phyloP scores from a whole-genome alignment of 2,113 vertebrate species.

The Sula dactylatra region DNA sequence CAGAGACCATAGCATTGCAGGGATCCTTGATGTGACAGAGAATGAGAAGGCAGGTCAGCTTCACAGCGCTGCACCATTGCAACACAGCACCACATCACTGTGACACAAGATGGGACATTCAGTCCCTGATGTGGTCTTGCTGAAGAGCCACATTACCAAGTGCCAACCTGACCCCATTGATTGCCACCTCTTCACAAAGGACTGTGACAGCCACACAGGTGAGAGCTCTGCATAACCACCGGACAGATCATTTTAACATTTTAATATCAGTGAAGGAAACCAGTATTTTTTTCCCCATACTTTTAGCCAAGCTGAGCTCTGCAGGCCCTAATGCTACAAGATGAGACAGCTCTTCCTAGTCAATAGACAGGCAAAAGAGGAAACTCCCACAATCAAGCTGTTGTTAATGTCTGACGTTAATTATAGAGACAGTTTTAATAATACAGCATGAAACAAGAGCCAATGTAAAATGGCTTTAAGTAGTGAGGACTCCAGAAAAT shows the following conservation, averaged over 20 bases:
- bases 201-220: too few relatives aligned
- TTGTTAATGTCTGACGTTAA: background rate
- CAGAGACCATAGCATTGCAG: background rate
- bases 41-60: background rate
- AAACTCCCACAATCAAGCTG: background rate
- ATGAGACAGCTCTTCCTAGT: background rate
- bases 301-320: background rate
- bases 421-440: background rate
- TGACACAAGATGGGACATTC: rapidly evolving
- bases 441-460: background rate
- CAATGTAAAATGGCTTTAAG: background rate
- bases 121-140: background rate
- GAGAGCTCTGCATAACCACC: rapidly evolving
- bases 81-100: rapidly evolving
- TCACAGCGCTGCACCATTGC: background rate
- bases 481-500: background rate
- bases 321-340: background rate
- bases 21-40: background rate
- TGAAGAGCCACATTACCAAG: background rate
- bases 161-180: rapidly evolving
- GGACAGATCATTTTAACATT: background rate
- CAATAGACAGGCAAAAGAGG: background rate
- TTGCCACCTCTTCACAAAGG: background rate
- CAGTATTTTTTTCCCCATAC: rapidly evolving
- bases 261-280: background rate